phyloP scores from a whole-genome alignment of 2,888 invertebrate genomes.

The Yponomeuta plumbellus region DNA sequence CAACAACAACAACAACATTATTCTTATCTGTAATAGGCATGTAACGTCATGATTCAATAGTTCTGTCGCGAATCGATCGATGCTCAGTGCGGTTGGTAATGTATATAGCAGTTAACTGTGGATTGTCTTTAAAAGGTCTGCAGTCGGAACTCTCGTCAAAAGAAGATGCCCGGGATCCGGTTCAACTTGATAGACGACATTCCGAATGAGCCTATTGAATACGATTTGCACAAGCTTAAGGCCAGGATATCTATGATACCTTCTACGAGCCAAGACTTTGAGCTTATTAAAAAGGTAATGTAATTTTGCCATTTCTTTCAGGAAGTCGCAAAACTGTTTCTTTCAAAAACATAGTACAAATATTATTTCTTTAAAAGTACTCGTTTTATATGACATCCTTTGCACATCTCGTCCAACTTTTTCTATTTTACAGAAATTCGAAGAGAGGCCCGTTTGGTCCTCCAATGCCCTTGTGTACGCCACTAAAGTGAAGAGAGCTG shows the following conservation, averaged over 20 bases:
- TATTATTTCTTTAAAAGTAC: background rate
- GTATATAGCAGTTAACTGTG: conserved; percentile 60
- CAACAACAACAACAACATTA: too few species aligned
- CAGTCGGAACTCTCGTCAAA: background rate
- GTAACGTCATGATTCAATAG: conserved; percentile 74
- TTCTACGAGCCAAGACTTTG: background rate
- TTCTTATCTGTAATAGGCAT: conserved; percentile 79
- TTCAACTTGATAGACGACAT: conserved; percentile 8
- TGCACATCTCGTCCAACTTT: too few species aligned
- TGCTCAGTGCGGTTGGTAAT: conserved; percentile 53
- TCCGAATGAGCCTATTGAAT: background rate
- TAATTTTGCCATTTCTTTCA: background rate
- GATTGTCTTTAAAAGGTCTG: background rate
- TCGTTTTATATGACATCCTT: background rate
- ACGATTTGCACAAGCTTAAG: background rate
- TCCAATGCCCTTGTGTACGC: conserved; percentile 83
- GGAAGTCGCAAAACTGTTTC: too few species aligned
- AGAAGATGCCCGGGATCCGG: background rate
- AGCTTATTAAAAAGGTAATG: background rate
- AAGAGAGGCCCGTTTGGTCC: conserved; percentile 93
- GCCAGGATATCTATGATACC: background rate
- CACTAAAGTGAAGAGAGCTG: conserved; percentile 77
- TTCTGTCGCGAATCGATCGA: conserved; percentile 59
- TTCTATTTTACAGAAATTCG: conserved; percentile 79
- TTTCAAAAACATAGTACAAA: background rate